These are phyloP conservation scores for Linyphia triangularis DNA, from an alignment of 2,888 invertebrate species.

Conservation along the genomic window DNA sequence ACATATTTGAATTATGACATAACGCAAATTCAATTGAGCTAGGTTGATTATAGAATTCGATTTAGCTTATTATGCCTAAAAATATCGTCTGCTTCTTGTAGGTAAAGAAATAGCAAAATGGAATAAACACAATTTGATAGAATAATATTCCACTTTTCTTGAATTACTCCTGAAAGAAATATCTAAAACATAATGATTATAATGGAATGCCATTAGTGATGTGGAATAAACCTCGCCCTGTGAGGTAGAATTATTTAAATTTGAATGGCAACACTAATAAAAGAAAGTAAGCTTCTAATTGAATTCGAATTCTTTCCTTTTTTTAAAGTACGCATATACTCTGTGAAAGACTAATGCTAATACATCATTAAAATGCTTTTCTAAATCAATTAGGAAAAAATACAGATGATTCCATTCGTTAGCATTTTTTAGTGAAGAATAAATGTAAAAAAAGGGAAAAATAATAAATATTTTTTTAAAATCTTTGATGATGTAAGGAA, in stretches of 20 bases:
- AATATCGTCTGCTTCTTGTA: constrained; percentile 4
- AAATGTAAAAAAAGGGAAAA: background rate
- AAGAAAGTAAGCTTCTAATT: constrained; percentile 44
- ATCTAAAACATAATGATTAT: constrained; percentile 29
- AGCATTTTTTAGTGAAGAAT: too few relatives aligned
- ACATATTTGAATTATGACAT: background rate
- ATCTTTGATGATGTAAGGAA: background rate
- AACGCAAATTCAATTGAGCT: constrained; percentile 11
- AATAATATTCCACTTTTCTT: constrained; percentile 24
- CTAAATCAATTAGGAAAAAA: constrained; percentile 61
- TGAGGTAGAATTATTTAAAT: constrained; percentile 36
- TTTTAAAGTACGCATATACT: constrained; percentile 13
- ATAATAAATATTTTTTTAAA: background rate
- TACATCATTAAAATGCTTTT: constrained; percentile 57
- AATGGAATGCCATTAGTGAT: constrained; percentile 52
- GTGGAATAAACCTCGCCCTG: constrained; percentile 2
- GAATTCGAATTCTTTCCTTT: constrained; percentile 16
- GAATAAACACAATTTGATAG: background rate
- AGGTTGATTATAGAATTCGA: constrained; percentile 16
- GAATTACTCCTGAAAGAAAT: constrained; percentile 10
- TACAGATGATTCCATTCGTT: constrained; percentile 9
- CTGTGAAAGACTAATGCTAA: constrained; percentile 21
- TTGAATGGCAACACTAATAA: constrained; percentile 32
- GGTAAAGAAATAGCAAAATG: background rate
- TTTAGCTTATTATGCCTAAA: constrained; percentile 19